phyloP scores from a whole-genome alignment of 2,888 invertebrate genomes.

The Caenorhabditis afra region DNA sequence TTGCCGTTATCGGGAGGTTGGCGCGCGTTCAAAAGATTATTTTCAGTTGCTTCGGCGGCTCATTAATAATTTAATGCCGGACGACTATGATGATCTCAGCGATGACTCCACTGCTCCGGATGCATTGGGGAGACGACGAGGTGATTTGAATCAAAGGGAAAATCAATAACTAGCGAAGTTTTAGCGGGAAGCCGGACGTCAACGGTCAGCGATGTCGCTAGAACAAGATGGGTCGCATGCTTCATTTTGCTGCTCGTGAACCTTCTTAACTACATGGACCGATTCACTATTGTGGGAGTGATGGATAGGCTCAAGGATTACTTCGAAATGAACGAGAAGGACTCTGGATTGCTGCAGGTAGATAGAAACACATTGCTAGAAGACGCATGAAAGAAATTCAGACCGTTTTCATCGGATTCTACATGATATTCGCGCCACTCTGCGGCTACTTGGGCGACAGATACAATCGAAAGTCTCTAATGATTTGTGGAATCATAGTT shows the following conservation, averaged over 20 bases:
- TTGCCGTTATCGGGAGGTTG: conserved; percentile 2
- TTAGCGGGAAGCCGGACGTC: background rate
- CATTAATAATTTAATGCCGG: conserved; percentile 15
- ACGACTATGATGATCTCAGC: too few species aligned
- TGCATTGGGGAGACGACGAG: conserved; percentile 1
- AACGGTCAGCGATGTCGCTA: too few species aligned
- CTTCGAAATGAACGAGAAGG: conserved; percentile 87
- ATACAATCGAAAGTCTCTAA: conserved; percentile 90
- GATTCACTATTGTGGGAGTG: conserved; percentile 95
- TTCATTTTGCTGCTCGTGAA: conserved; percentile 85
- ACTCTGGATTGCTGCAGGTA: conserved; percentile 88
- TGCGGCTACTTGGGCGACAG: conserved; percentile 98
- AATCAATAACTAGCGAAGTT: background rate
- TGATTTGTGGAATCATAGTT: conserved; percentile 91
- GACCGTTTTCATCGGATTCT: conserved; percentile 94
- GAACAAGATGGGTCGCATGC: conserved; percentile 33
- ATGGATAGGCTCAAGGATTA: conserved; percentile 83
- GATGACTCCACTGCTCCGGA: too few species aligned
- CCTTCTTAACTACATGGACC: conserved; percentile 98
- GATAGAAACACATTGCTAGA: background rate
- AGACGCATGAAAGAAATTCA: conserved; percentile 77
- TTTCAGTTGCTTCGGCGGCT: conserved; percentile 21
- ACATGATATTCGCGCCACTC: conserved; percentile 96
- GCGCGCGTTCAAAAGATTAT: background rate
- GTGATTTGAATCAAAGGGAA: background rate